A percentile compares a stretch with the other conserved stretches of the same genome.
phyloP scores from a whole-genome alignment of 2,888 invertebrate genomes.

The Andrena marginata region DNA sequence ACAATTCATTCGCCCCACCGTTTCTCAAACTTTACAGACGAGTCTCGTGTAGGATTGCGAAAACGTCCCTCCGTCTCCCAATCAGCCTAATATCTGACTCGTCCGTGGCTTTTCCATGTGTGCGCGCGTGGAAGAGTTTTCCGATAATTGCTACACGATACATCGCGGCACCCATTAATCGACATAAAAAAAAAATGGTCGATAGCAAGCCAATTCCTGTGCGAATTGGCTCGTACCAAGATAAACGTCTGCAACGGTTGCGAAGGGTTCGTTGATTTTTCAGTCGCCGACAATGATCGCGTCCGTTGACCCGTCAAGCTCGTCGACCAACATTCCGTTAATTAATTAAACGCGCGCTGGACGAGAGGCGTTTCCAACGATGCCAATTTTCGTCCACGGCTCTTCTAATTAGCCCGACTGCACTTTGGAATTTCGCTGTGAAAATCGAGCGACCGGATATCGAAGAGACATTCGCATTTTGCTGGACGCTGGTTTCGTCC shows the following conservation, averaged over 20 bases:
- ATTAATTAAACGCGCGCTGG: neutral
- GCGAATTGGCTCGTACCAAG: constrained; percentile 1
- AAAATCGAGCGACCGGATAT: constrained; percentile 15
- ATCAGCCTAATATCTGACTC: neutral
- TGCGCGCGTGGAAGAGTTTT: constrained; percentile 14
- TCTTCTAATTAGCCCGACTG: neutral
- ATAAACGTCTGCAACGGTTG: neutral
- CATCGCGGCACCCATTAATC: constrained; percentile 1
- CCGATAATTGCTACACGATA: constrained; percentile 45
- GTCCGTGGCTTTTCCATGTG: neutral
- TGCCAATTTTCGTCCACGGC: neutral
- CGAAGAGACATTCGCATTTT: neutral
- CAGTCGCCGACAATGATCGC: neutral
- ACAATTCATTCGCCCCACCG: too few relatives aligned
- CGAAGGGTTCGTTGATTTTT: constrained; percentile 5
- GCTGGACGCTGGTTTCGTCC: constrained; percentile 76
- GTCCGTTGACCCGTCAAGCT: neutral
- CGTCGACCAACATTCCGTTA: constrained; percentile 5
- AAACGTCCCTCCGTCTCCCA: neutral
- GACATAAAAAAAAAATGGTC: constrained; percentile 15
- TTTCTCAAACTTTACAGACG: too few relatives aligned
- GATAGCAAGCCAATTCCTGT: constrained; percentile 11
- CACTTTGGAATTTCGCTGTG: constrained; percentile 1
- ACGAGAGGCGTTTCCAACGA: neutral
- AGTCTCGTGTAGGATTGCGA: too few relatives aligned